A percentile compares a stretch with the other conserved stretches of the same genome.
These are phyloP conservation scores for Heteromurus nitidus DNA, from an alignment of 2,888 invertebrate genomes.

Conservation along the genomic window DNA sequence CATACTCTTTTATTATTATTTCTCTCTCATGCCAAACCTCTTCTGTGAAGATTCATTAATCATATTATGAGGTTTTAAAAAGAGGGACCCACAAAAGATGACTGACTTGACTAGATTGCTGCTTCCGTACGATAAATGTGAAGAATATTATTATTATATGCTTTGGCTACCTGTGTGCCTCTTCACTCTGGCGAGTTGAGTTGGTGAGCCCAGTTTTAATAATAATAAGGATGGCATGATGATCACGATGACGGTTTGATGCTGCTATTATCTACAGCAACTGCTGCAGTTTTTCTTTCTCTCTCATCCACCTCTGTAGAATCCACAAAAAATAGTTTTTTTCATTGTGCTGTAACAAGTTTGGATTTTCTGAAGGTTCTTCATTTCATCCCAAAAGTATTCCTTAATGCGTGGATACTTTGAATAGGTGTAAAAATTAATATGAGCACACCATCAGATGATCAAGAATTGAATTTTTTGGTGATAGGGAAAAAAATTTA, in stretches of 20 bases:
- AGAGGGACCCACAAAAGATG: conserved; percentile 49
- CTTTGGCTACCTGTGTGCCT: conserved; percentile 38
- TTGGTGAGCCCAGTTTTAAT: conserved; percentile 47
- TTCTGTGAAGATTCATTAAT: conserved; percentile 64
- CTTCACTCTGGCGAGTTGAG: too few relatives aligned
- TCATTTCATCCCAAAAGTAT: not conserved
- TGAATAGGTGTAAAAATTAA: conserved; percentile 51
- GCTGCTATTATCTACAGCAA: conserved; percentile 25
- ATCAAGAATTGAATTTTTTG: conserved; percentile 35
- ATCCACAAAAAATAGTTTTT: conserved; percentile 4
- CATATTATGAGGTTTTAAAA: conserved; percentile 61
- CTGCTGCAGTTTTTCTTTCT: too few relatives aligned
- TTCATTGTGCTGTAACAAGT: not conserved
- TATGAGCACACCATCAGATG: conserved; percentile 14
- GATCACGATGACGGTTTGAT: conserved; percentile 41
- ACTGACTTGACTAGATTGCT: conserved; percentile 61
- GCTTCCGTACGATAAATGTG: conserved; percentile 62
- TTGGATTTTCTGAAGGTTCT: conserved; percentile 1
- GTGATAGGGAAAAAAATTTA: conserved; percentile 17
- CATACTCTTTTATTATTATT: conserved; percentile 47
- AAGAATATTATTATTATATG: too few relatives aligned
- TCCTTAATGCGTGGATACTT: not conserved
- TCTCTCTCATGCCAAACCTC: conserved; percentile 55
- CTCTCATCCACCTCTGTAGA: not conserved
- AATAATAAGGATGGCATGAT: conserved; percentile 43